A percentile compares a stretch with the other conserved stretches of the same genome.
These are phyloP conservation scores for Mechanitis messenoides DNA, from an alignment of 2,888 invertebrate species.

Conservation along the genomic window DNA sequence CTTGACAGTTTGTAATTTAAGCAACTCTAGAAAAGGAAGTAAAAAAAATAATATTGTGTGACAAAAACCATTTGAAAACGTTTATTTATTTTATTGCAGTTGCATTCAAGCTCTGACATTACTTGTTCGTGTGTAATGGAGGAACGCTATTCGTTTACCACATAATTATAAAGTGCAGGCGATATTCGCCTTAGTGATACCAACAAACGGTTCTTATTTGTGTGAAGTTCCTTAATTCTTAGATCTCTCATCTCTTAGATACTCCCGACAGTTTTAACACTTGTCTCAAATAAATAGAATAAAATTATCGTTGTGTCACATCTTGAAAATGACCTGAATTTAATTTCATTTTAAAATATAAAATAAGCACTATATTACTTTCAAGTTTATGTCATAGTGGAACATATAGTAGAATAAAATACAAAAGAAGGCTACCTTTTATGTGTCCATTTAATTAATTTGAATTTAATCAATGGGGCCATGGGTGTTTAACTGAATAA, in stretches of 20 bases:
- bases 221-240: neutral
- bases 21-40: no score
- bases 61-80: neutral
- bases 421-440: no score
- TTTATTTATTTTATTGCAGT: neutral
- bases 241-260: neutral
- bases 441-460: no score
- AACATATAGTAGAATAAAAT: no score
- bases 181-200: neutral
- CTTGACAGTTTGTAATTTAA: no score
- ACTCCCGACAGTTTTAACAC: constrained; percentile 6
- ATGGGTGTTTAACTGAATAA: no score
- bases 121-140: constrained; percentile 1
- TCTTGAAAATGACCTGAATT: neutral
- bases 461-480: no score
- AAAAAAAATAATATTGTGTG: neutral
- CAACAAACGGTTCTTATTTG: neutral
- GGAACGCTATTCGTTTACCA: constrained; percentile 5
- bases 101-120: constrained; percentile 1
- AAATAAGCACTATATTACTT: neutral
- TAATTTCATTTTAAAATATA: neutral
- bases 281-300: constrained; percentile 17
- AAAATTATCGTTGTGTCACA: constrained; percentile 8
- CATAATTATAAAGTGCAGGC: neutral
- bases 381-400: no score